phyloP scores from a whole-genome alignment of 2,113 vertebrate species.

The Agapornis roseicollis region DNA sequence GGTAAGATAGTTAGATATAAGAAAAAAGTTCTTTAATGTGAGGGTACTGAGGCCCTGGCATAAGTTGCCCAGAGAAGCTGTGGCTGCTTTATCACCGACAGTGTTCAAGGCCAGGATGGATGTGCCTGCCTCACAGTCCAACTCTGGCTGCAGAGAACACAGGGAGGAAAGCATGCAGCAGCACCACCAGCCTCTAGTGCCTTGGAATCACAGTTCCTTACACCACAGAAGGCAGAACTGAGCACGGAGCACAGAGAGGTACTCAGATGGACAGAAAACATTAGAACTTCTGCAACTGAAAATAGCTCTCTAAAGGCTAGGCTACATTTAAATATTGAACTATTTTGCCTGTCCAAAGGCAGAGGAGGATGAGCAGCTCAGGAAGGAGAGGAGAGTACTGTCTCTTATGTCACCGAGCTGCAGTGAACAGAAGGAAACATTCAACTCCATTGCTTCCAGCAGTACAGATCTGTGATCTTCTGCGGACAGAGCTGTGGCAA shows the following conservation, averaged over 20 bases:
- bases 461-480: fast-evolving
- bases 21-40: background rate
- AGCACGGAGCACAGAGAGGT: fast-evolving
- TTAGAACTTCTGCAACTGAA: fast-evolving
- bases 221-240: fast-evolving
- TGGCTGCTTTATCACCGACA: background rate
- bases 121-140: too few relatives aligned
- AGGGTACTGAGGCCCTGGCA: background rate
- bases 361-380: background rate
- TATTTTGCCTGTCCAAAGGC: background rate
- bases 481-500: fast-evolving
- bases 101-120: background rate
- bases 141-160: fast-evolving
- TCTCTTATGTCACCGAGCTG: fast-evolving
- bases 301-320: background rate
- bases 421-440: fast-evolving
- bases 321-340: background rate
- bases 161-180: fast-evolving
- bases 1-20: background rate
- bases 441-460: background rate
- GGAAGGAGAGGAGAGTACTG: background rate
- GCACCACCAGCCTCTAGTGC: fast-evolving
- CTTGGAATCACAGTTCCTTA: fast-evolving
- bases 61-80: background rate
- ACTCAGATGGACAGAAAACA: background rate